phyloP scores from a whole-genome alignment of 2,888 invertebrate species.

The Lycaena phlaeas region DNA sequence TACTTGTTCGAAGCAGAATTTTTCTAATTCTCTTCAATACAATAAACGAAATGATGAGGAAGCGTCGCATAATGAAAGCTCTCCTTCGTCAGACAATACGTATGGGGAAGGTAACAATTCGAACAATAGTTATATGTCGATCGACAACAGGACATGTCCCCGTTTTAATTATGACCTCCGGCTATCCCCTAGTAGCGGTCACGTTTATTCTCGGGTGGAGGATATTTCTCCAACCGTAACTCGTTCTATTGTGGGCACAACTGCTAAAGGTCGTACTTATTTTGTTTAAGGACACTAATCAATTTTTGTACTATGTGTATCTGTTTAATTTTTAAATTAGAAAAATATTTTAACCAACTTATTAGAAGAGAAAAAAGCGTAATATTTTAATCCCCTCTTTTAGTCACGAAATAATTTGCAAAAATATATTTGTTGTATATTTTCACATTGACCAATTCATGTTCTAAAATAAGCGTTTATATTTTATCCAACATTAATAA shows the following conservation, averaged over 20 bases:
- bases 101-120: conserved; percentile 77
- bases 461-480: too few relatives aligned
- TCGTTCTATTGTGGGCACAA: conserved; percentile 46
- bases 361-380: not conserved
- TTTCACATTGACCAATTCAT: too few relatives aligned
- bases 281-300: conserved; percentile 50
- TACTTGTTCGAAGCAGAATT: conserved; percentile 71
- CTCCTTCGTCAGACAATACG: conserved; percentile 71
- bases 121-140: conserved; percentile 80
- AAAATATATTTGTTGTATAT: conserved; percentile 37
- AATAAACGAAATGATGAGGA: conserved; percentile 61
- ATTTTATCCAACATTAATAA: too few relatives aligned
- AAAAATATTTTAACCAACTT: not conserved
- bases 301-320: not conserved
- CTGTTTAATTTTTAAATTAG: not conserved
- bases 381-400: not conserved
- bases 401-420: conserved; percentile 37
- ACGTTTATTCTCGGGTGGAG: conserved; percentile 68
- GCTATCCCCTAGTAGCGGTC: conserved; percentile 66
- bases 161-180: conserved; percentile 71
- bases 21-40: conserved; percentile 62
- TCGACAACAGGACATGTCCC: conserved; percentile 71
- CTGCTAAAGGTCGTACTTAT: conserved; percentile 61
- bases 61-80: conserved; percentile 73
- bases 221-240: conserved; percentile 61